Conservation (phyloP, 2,797 vertebrate species). For the Liasis olivaceus region DNA sequence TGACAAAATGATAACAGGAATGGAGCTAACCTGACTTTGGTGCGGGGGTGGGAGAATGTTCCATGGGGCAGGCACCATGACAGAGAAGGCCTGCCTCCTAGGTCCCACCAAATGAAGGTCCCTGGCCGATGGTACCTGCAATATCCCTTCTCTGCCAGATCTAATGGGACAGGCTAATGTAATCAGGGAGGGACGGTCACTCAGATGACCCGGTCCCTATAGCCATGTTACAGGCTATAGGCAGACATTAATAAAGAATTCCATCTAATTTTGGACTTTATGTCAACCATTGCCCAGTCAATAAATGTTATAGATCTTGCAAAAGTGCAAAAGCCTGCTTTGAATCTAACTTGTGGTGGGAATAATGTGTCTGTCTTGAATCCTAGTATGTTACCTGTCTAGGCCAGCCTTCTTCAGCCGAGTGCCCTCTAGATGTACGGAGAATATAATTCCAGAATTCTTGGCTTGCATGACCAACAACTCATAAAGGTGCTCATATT, state of each 20-base stretch:
- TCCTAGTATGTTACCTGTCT: not conserved
- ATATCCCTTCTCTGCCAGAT: too few relatives aligned
- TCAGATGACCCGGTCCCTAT: too few relatives aligned
- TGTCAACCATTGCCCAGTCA: not conserved
- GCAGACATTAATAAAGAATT: not conserved
- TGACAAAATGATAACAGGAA: too few relatives aligned
- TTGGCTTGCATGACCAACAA: not conserved
- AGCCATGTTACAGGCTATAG: not conserved
- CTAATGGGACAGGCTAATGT: too few relatives aligned
- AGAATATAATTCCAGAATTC: not conserved
- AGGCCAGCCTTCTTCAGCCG: not conserved
- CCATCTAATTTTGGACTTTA: too few relatives aligned
- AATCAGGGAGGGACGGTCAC: too few relatives aligned
- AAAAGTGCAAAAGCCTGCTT: not conserved
- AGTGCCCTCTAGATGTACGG: not conserved
- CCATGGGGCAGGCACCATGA: too few relatives aligned
- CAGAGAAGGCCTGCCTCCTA: too few relatives aligned
- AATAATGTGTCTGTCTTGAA: not conserved
- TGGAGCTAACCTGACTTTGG: too few relatives aligned
- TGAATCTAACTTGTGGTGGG: not conserved
- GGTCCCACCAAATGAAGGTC: too few relatives aligned
- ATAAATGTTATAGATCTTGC: not conserved
- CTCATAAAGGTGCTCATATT: not conserved
- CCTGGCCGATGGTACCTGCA: too few relatives aligned
- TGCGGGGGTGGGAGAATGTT: too few relatives aligned